Base-by-base conservation (phyloP, 2,888 invertebrate genomes). In the Ophioninae sp. region DNA sequence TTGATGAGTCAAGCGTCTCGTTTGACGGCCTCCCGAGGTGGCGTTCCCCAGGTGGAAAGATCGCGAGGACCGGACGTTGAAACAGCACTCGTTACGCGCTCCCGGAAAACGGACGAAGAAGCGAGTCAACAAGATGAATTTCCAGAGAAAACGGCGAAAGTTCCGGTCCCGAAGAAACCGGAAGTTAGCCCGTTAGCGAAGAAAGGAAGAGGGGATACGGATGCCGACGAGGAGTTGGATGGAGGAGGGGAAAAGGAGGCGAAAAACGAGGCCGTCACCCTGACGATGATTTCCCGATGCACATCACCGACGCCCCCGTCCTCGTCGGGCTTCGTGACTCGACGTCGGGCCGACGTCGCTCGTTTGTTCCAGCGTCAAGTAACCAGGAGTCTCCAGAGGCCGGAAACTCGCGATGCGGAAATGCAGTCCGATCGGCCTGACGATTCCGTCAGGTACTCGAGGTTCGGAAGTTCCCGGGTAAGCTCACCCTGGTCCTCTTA, bases 271-370 rank as follows among this genome's bases (percentile, higher is more conserved):
- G 71, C n/a, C 39, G 67, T 94, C 61, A 93, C 95, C 5, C 91
- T 97, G 3, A 94, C 94, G 6, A 95, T 97, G 73, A 94, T 96
- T 3, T 96, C 96, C 0, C 94, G 97, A 81, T 96, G 96, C 41
- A 97, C 97, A 0, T 97, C 97, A 22, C 97, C 97, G 0, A 96
- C 96, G 0, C 95, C 96, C 5, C 95, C 95, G 0, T 95, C 95
- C 0, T 94, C 95, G 0, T 93, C 93, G 17, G 91, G 93, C 0
- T 95, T 95, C 85, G 93, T 95, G 10, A 94, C 96, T 85, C 95
- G 94, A 37, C 94, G 96, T 87, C 94, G 97, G 90, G 95, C 95
- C 0, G 97, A 97, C 87, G 94, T 96, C 89, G 96, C 96, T 7
- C 96, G 96, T 90, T 95, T 95, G 5, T 93, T 96, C 71, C 96